Evolutionary conservation across 2,888 invertebrate genomes (phyloP), one percentile per base, ranked within the genome.

Genomic region (Rhodophaea formosa): DNA sequence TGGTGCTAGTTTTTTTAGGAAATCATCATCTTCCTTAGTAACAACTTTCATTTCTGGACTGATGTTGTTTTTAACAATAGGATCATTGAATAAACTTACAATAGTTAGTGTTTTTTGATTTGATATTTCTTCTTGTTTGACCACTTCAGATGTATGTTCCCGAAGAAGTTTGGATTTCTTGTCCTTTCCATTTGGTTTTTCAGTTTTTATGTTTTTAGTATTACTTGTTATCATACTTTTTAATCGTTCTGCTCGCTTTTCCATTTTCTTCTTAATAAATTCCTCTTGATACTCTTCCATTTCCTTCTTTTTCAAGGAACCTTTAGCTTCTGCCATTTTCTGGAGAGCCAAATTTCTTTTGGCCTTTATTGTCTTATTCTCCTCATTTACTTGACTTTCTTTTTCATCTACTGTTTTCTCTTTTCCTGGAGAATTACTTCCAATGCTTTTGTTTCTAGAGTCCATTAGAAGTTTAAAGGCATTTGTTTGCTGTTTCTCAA

Each of bases 401-500:
- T 66, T 64, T 59, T 76, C 74, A 51, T 79, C 77, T 53, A 63
- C 53, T 16, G 53, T 64, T 68, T 75, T 80, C 51, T 91, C 91
- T 80, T 93, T 93, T 0, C 94, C 94, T 8, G 93, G 92, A 23
- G 93, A 92, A 80, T 95, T 95, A 17, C 82, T 79, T 1, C 95
- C 95, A 62, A 95, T 92, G 52, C 89, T 88, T 74, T 93, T 94
- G 72, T 93, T 92, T 63, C 94, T 88, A 15, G 93, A 93, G 64
- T 93, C 93, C 95, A 95, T 95, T 86, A 95, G 87, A 32, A 95
- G 74, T 70, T 93, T 87, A 77, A 95, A 95, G 39, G 93, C 94
- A 90, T 95, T 82, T 56, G 78, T 85, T 63, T 85, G 78, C 62
- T 80, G 85, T 62, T 75, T 83, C 23, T 78, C 78, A 62, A 63